phyloP scores from a whole-genome alignment of 2,888 invertebrate species.

The Syritta pipiens region DNA sequence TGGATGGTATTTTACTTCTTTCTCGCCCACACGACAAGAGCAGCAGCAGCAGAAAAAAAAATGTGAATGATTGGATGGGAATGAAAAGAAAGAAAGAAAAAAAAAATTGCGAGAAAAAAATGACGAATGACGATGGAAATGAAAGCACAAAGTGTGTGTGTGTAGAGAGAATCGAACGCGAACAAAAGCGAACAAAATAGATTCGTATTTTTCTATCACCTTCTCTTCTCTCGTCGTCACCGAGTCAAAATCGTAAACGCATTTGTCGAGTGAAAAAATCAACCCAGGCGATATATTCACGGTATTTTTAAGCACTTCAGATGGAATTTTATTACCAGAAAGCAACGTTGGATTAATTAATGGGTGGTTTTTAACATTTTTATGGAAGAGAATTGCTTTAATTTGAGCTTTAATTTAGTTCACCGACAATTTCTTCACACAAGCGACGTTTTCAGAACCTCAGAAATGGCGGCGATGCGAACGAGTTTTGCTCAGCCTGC shows the following conservation, averaged over 20 bases:
- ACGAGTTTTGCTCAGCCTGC: constrained; percentile 33
- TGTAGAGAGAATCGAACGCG: constrained; percentile 50
- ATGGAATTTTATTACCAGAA: constrained; percentile 42
- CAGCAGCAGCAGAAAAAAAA: constrained; percentile 7
- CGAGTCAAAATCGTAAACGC: constrained; percentile 62
- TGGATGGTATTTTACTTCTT: constrained; percentile 6
- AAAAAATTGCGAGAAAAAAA: constrained; percentile 10
- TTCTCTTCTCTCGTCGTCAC: constrained; percentile 26
- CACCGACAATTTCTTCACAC: constrained; percentile 61
- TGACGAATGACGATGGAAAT: too few species aligned
- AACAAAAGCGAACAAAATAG: constrained; percentile 39
- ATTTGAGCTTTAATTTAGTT: constrained; percentile 45
- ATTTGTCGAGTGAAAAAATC: constrained; percentile 41
- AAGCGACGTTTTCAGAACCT: constrained; percentile 59
- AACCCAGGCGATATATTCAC: constrained; percentile 22
- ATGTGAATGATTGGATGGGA: too few species aligned
- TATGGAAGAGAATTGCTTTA: constrained; percentile 32
- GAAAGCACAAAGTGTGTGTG: constrained; percentile 28
- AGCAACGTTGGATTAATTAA: constrained; percentile 33
- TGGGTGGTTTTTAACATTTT: constrained; percentile 55
- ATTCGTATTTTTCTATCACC: constrained; percentile 18
- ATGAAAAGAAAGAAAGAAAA: constrained; percentile 11
- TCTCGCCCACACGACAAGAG: constrained; percentile 46
- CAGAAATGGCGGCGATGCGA: constrained; percentile 66
- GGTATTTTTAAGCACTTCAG: not conserved